Evolutionary conservation across 1,140 invertebrate genomes (phyloP).

Genomic region (Nilaparvata lugens): DNA sequence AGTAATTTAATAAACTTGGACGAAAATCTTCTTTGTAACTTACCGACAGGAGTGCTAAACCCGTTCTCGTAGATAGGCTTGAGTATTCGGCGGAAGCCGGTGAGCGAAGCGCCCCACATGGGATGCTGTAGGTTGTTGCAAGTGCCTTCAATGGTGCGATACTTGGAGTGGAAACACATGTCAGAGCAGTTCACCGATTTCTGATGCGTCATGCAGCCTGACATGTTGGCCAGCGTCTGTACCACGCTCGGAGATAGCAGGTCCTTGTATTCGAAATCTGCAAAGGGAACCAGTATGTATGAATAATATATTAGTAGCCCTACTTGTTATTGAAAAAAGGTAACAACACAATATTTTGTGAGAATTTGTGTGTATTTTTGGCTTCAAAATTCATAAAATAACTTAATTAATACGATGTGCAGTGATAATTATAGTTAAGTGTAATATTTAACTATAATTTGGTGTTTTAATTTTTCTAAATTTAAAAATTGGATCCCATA

Average conservation of each 20-base stretch:
- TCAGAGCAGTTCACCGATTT: slow-evolving; percentile 62
- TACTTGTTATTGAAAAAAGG: too few species aligned
- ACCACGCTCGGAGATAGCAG: slow-evolving; percentile 68
- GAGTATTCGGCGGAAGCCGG: slow-evolving; percentile 72
- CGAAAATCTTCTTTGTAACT: too few species aligned
- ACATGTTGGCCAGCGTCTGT: slow-evolving; percentile 70
- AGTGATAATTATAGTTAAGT: too few species aligned
- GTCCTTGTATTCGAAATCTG: slow-evolving; percentile 70
- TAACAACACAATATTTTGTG: too few species aligned
- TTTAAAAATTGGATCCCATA: too few species aligned
- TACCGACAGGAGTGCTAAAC: slow-evolving; percentile 81
- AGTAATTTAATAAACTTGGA: too few species aligned
- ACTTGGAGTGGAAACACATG: slow-evolving; percentile 84
- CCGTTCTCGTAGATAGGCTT: slow-evolving; percentile 94
- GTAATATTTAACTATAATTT: too few species aligned
- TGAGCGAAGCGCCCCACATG: slow-evolving; percentile 87
- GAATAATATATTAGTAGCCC: too few species aligned
- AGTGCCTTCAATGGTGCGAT: slow-evolving; percentile 82
- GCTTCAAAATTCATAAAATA: too few species aligned
- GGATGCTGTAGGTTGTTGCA: slow-evolving; percentile 93
- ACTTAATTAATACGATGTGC: too few species aligned
- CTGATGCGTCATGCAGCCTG: slow-evolving; percentile 71
- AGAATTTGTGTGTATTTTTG: too few species aligned
- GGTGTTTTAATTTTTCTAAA: too few species aligned
- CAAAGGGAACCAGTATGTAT: slow-evolving; percentile 10